Evolutionary conservation across 2,113 vertebrate species (phyloP), one percentile per base, ranked within the genome.

Genomic region (Cryptotis parvus): DNA sequence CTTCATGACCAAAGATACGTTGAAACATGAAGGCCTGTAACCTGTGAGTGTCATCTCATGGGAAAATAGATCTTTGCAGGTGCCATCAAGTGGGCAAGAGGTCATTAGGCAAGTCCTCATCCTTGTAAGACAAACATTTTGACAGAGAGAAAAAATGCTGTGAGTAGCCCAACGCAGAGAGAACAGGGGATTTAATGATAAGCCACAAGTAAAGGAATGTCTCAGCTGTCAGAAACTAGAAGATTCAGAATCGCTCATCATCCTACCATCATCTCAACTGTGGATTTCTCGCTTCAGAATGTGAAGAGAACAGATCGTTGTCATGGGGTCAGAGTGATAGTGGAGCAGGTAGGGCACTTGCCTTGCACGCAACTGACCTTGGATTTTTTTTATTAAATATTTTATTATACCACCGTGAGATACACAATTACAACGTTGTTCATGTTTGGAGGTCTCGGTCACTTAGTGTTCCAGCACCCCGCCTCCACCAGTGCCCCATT

Each of bases 31-130:
- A 65, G 4, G 31, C n/a, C 26, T 65, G 27, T n/a, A 73, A 55
- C 31, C 4, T 29, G 9, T n/a, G 33, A 70, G 66, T 27, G 22
- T 84, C 29, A 45, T 14, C 65, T 73, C 91, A 72, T 22, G 89
- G 65, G 58, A 91, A 89, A 49, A 10, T 35, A 55, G 15, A 65
- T 52, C 39, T 91, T 65, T 74, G 26, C 63, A 84, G n/a, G 61
- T 39, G 9, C 55, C 66, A 63, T n/a, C 61, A 69, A 90, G 43
- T 76, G 69, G 29, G 58, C 45, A 82, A 1, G 76, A 89, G 7
- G 26, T 29, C 55, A 79, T 65, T 15, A 31, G 26, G 55, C 37
- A 12, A n/a, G 29, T 39, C 27, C 33, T 63, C 8, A 31, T n/a
- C 35, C 15, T 89, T 66, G 26, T 3, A 39, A 73, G 52, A 76